phyloP scores from a whole-genome alignment of 2,797 vertebrate species.

The Sphenodon punctatus region DNA sequence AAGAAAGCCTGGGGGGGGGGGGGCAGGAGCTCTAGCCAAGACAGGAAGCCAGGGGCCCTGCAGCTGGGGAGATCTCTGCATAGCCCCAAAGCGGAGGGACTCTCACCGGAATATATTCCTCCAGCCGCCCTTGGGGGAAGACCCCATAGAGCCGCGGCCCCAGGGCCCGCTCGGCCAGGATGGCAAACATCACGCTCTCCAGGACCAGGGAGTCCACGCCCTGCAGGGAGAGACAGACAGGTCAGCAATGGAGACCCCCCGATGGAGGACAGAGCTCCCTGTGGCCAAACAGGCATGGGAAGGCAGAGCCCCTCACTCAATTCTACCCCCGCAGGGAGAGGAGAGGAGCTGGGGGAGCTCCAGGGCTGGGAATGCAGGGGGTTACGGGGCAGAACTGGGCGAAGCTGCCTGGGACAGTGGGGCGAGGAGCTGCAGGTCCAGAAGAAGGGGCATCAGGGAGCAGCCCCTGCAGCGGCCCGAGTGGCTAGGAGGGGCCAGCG shows the following conservation, averaged over 20 bases:
- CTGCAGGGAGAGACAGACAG: constrained; percentile 55
- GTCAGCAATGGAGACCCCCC: not conserved
- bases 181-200: constrained; percentile 97
- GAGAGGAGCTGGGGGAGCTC: too few relatives aligned
- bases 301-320: too few relatives aligned
- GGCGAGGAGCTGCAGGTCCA: too few relatives aligned
- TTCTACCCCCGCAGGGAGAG: too few relatives aligned
- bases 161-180: constrained; percentile 88
- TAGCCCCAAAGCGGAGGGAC: not conserved
- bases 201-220: constrained; percentile 92
- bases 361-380: too few relatives aligned
- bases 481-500: too few relatives aligned
- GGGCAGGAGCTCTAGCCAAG: constrained; percentile 12
- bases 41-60: not conserved
- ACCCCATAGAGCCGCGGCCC: constrained; percentile 92
- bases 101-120: constrained; percentile 90
- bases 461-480: not conserved
- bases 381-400: too few relatives aligned
- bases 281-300: too few relatives aligned
- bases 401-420: too few relatives aligned
- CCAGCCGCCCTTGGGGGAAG: constrained; percentile 91
- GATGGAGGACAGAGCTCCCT: too few relatives aligned
- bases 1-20: not conserved
- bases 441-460: not conserved
- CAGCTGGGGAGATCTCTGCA: too few relatives aligned